Conservation (phyloP, 2,797 vertebrate genomes). For the Ctenosaura bakeri region DNA sequence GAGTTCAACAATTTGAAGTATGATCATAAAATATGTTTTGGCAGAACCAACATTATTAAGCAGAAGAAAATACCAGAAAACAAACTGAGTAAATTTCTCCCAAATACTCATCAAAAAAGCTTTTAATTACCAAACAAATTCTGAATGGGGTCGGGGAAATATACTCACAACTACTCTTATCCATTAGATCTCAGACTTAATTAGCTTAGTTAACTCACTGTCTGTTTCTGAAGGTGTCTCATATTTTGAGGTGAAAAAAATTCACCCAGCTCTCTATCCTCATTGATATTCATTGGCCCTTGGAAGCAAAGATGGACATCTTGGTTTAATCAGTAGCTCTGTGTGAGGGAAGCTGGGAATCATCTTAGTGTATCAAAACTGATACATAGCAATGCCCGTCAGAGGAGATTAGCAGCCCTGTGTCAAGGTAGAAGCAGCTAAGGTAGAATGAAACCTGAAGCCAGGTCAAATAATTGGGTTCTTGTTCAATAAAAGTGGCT, state of each 20-base stretch:
- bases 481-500: conserved; percentile 90
- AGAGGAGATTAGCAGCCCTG: conserved; percentile 91
- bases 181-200: conserved; percentile 56
- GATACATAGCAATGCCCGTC: conserved; percentile 84
- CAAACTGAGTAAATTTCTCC: not conserved
- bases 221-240: conserved; percentile 56
- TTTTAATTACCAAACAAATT: not conserved
- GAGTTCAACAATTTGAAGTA: not conserved
- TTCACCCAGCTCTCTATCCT: conserved; percentile 79
- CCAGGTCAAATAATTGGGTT: conserved; percentile 96
- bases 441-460: conserved; percentile 87
- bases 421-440: conserved; percentile 85
- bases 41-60: no score
- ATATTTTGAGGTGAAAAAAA: conserved; percentile 64
- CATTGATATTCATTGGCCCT: conserved; percentile 93
- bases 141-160: not conserved
- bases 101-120: not conserved
- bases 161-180: conserved; percentile 42
- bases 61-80: not conserved
- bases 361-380: conserved; percentile 80
- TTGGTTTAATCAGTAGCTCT: conserved; percentile 89
- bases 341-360: conserved; percentile 85
- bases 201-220: conserved; percentile 53
- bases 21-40: no score
- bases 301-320: conserved; percentile 88